Evolutionary conservation across 2,797 vertebrate genomes (phyloP), one percentile per base, ranked within the genome.

Genomic region (Pipistrellus nathusii): DNA sequence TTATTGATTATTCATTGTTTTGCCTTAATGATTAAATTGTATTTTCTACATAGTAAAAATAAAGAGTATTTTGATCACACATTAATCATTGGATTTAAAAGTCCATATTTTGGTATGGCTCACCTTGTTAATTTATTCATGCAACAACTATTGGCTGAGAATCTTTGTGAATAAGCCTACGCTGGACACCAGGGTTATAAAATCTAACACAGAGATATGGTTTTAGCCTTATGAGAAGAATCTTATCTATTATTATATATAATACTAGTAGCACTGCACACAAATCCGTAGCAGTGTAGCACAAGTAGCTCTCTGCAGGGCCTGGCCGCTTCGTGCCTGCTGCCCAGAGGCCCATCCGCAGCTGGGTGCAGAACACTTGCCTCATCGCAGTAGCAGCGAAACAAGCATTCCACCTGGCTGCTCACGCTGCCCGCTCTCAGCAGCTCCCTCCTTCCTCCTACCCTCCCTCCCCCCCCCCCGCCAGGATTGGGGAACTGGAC

Each of bases 1-100:
- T 95, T 92, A 76, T 83, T 35, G 10, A 53, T 83, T 73, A 46
- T 30, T 90, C 72, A 38, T 30, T 81, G 15, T 44, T 84, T 90
- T 68, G 1, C 5, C 15, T 81, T 81, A 25, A 30, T 80, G 51
- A 91, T 78, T 85, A 84, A 88, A 77, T 51, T 85, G 30, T 23
- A 85, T 71, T 78, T 92, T 95, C 78, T 85, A 94, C 62, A 23
- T 48, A 84, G 64, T 73, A 23, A 77, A 91, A 75, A 51, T 7
- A 71, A 59, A 91, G 18, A 88, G 10, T 25, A 18, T 12, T 69
- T 85, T 77, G 15, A 69, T 82, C 76, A 75, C 0, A 95, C 59
- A 68, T 32, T 88, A 57, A 84, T 62, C 35, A 62, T 84, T 80
- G 71, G 13, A 59, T 35, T 88, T 90, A 62, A 86, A 92, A 93